These are phyloP conservation scores for Falco biarmicus DNA, from an alignment of 2,797 vertebrate species.

Conservation along the genomic window DNA sequence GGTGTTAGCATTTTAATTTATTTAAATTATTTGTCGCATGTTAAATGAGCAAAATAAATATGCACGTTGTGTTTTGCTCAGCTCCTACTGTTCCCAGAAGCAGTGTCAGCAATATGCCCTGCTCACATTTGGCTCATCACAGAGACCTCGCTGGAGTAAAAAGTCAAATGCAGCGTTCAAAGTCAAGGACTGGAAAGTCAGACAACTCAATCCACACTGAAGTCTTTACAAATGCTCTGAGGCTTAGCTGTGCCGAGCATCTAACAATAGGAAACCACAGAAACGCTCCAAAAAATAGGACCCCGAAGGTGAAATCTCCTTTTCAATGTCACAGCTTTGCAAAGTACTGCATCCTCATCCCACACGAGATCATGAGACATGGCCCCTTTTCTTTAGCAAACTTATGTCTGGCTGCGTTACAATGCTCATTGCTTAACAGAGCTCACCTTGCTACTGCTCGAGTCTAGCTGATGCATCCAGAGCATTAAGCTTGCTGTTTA, in stretches of 20 bases:
- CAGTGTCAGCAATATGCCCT: background rate
- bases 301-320: background rate
- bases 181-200: slow-evolving; percentile 32
- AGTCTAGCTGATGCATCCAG: background rate
- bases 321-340: background rate
- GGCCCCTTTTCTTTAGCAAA: background rate
- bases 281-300: background rate
- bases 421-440: background rate
- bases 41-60: slow-evolving; percentile 58
- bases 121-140: background rate
- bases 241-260: background rate
- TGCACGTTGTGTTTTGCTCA: background rate
- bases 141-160: background rate
- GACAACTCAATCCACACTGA: background rate
- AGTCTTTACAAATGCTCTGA: background rate
- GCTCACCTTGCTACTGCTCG: background rate
- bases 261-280: background rate
- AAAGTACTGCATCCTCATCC: background rate
- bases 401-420: background rate
- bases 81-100: background rate
- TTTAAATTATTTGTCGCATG: slow-evolving; percentile 54
- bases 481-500: background rate
- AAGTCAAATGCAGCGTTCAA: background rate
- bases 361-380: background rate
- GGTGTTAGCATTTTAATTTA: slow-evolving; percentile 49